These are phyloP conservation scores for Acanthornis magna DNA, from an alignment of 2,797 vertebrate species.

Conservation along the genomic window DNA sequence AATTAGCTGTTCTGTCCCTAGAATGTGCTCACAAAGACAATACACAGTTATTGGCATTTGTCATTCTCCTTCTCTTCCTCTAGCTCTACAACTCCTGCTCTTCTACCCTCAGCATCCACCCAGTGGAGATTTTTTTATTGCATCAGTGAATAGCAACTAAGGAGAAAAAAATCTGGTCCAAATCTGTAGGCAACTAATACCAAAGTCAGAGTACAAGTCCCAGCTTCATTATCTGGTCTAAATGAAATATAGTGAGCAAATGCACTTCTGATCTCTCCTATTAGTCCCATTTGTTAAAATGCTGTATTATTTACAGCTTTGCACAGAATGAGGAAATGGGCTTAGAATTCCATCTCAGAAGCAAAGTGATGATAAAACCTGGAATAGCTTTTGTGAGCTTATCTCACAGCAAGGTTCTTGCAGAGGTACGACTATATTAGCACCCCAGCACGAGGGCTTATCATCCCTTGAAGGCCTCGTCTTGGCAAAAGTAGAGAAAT, in stretches of 20 bases:
- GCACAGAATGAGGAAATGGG: background rate
- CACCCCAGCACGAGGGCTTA: background rate
- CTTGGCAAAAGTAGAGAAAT: background rate
- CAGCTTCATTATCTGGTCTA: constrained; percentile 4
- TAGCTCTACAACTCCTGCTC: rapidly evolving
- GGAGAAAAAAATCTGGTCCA: background rate
- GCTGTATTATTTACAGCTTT: constrained; percentile 10
- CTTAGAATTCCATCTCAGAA: background rate
- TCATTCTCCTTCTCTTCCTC: background rate
- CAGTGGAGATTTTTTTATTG: background rate
- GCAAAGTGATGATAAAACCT: background rate
- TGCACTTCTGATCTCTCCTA: constrained; percentile 33
- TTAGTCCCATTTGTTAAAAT: constrained; percentile 44
- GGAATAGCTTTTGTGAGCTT: background rate
- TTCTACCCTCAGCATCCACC: background rate
- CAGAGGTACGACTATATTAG: background rate
- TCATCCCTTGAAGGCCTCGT: background rate
- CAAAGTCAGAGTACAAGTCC: background rate
- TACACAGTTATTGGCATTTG: background rate
- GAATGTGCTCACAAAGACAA: background rate
- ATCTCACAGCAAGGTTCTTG: background rate
- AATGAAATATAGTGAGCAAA: constrained; percentile 33
- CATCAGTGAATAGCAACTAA: background rate
- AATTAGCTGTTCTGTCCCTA: background rate
- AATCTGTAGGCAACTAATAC: background rate